phyloP scores from a whole-genome alignment of 2,888 invertebrate genomes.

The Lepetodrilus schrolli region DNA sequence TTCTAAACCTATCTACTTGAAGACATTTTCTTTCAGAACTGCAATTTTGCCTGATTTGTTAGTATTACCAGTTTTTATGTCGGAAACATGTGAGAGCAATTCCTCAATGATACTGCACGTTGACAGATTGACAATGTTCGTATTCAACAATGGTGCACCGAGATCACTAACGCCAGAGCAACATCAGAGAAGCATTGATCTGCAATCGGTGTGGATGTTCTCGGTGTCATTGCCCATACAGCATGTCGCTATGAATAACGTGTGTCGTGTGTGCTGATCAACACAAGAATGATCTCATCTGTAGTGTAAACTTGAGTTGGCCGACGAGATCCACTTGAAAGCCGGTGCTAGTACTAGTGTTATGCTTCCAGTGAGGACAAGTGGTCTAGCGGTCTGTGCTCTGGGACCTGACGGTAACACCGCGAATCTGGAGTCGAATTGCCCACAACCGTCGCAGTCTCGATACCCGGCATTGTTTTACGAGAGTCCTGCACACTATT shows the following conservation, averaged over 20 bases:
- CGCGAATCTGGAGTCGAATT: conserved; percentile 30
- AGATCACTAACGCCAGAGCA: too few species aligned
- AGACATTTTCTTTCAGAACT: too few species aligned
- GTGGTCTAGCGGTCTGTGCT: not conserved
- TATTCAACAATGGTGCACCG: too few species aligned
- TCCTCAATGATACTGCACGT: too few species aligned
- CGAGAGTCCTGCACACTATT: conserved; percentile 17
- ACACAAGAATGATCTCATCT: conserved; percentile 9
- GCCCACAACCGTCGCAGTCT: conserved; percentile 17
- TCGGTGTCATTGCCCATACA: too few species aligned
- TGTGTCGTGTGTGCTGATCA: not conserved
- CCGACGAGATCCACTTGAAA: not conserved
- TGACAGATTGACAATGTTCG: too few species aligned
- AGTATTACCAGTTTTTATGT: too few species aligned
- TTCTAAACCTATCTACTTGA: too few species aligned
- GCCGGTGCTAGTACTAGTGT: not conserved
- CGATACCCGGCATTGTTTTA: conserved; percentile 24
- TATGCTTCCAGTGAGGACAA: conserved; percentile 12
- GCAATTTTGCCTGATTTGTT: too few species aligned
- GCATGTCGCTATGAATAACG: conserved; percentile 22
- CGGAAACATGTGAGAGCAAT: too few species aligned
- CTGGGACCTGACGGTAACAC: conserved; percentile 9
- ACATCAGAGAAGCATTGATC: too few species aligned
- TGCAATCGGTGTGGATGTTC: too few species aligned
- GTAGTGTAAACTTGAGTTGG: not conserved